Percentiles rank a stretch among this genome's conserved stretches.
Conservation (phyloP, 2,888 invertebrate species). For the Abscondita cerata region DNA sequence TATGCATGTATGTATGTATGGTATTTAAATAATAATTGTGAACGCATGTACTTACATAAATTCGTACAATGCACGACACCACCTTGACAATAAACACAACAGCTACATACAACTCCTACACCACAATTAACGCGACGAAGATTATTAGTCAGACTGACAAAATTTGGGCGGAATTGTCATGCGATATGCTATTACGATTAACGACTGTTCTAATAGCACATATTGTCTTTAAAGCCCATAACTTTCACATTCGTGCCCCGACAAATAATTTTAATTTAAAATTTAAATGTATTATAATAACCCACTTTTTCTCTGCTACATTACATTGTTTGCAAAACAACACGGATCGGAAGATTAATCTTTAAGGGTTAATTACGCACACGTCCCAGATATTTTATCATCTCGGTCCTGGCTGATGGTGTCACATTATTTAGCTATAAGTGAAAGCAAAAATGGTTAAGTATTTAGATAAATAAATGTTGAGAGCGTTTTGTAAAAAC, state of each 20-base stretch:
- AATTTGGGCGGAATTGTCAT: conserved; percentile 1
- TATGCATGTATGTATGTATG: too few species aligned
- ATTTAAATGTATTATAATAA: conserved; percentile 24
- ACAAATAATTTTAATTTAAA: conserved; percentile 24
- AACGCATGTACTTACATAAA: too few species aligned
- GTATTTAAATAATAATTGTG: too few species aligned
- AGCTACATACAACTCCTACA: neutral
- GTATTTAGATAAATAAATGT: conserved; percentile 34
- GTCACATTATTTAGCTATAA: conserved; percentile 10
- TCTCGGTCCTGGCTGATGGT: neutral
- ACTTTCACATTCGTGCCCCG: conserved; percentile 24
- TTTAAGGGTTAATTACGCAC: neutral
- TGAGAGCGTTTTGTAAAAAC: conserved; percentile 35
- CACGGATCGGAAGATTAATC: neutral
- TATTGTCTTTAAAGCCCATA: conserved; percentile 11
- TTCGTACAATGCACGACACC: neutral
- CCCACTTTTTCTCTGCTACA: conserved; percentile 22
- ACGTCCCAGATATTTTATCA: conserved; percentile 2
- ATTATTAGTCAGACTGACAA: conserved; percentile 9
- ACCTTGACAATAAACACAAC: neutral
- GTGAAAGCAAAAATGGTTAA: conserved; percentile 32
- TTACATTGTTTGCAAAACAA: conserved; percentile 26
- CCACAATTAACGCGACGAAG: conserved; percentile 7
- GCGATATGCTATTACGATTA: neutral
- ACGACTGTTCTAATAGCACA: conserved; percentile 8